A percentile compares a stretch with the other conserved stretches of the same genome.
These are phyloP conservation scores for Erebia epiphron DNA, from an alignment of 2,888 invertebrate species.

Conservation along the genomic window DNA sequence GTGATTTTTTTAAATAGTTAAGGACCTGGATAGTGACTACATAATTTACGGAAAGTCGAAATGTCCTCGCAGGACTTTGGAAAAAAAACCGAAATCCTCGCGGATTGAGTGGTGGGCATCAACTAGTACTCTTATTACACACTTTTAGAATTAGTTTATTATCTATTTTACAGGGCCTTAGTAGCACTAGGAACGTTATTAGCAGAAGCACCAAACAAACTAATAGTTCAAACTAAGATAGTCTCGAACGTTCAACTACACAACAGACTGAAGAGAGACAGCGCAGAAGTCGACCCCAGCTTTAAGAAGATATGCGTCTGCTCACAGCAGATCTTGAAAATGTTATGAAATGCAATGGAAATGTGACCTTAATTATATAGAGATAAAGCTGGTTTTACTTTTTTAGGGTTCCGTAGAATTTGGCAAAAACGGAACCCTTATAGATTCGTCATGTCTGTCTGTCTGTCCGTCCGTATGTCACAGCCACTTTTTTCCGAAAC, in stretches of 20 bases:
- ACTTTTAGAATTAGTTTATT: background rate
- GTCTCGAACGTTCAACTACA: constrained; percentile 60
- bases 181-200: constrained; percentile 90
- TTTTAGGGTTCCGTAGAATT: too few relatives aligned
- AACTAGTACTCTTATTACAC: too few relatives aligned
- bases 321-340: constrained; percentile 70
- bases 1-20: too few relatives aligned
- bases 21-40: too few relatives aligned
- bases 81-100: too few relatives aligned
- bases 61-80: too few relatives aligned
- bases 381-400: constrained; percentile 30
- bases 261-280: constrained; percentile 70
- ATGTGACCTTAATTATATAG: constrained; percentile 12
- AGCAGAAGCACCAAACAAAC: constrained; percentile 70
- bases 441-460: too few relatives aligned
- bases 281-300: constrained; percentile 56
- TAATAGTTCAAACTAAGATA: constrained; percentile 67
- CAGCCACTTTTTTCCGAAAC: too few relatives aligned
- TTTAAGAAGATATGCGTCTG: constrained; percentile 65
- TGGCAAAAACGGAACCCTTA: too few relatives aligned
- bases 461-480: too few relatives aligned
- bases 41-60: too few relatives aligned
- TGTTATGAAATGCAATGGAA: constrained; percentile 58
- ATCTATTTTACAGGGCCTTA: constrained; percentile 79
- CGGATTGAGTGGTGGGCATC: too few relatives aligned